A percentile compares a stretch with the other conserved stretches of the same genome.
phyloP scores from a whole-genome alignment of 2,113 vertebrate genomes.

The Elgaria multicarinata region DNA sequence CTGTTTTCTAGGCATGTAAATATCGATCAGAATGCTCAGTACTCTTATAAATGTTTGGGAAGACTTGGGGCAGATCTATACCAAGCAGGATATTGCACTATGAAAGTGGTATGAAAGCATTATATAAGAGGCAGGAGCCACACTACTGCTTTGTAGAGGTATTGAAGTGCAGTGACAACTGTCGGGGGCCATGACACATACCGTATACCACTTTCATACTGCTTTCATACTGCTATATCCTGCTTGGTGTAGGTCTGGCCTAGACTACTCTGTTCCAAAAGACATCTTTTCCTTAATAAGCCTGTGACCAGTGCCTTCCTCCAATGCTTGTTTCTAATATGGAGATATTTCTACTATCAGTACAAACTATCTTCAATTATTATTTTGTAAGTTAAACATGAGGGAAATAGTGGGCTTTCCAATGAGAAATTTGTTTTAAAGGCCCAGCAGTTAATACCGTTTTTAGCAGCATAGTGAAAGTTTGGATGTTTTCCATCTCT shows the following conservation, averaged over 20 bases:
- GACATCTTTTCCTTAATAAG: background rate
- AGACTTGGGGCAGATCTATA: too few species aligned
- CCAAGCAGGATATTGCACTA: too few species aligned
- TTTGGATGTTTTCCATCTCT: slow-evolving; percentile 78
- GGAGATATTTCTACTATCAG: background rate
- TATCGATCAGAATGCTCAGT: background rate
- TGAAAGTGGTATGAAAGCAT: too few species aligned
- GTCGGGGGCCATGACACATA: too few species aligned
- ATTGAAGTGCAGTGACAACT: too few species aligned
- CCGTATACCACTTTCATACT: too few species aligned
- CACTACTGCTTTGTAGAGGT: too few species aligned
- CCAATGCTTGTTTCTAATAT: background rate
- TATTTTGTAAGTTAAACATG: slow-evolving; percentile 49
- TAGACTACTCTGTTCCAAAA: background rate
- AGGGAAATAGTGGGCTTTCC: slow-evolving; percentile 58
- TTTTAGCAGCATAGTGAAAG: slow-evolving; percentile 69
- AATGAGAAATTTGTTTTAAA: slow-evolving; percentile 62
- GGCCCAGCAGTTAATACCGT: slow-evolving; percentile 65
- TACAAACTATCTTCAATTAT: slow-evolving; percentile 28
- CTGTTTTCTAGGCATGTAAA: background rate
- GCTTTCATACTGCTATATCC: too few species aligned
- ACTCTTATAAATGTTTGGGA: background rate
- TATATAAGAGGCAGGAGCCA: too few species aligned
- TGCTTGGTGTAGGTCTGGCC: too few species aligned
- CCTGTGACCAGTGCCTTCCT: background rate